These are phyloP conservation scores for Caenorhabditis becei DNA, from an alignment of 2,888 invertebrate genomes.

Conservation along the genomic window DNA sequence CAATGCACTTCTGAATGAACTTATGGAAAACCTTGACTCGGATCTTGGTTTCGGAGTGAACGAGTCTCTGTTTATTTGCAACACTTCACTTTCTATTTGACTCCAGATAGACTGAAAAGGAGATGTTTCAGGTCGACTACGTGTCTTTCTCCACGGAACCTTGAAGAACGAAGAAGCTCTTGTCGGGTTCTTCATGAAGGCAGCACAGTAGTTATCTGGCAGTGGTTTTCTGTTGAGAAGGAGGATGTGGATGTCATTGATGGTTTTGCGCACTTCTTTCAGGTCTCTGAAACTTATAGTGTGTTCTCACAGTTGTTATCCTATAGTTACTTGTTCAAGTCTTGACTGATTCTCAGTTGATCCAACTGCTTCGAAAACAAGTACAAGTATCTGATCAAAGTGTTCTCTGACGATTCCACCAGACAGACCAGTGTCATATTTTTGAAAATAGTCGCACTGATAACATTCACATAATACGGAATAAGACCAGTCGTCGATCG, in stretches of 20 bases:
- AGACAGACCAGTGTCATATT: constrained; percentile 55
- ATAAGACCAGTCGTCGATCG: constrained; percentile 50
- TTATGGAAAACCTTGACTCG: constrained; percentile 58
- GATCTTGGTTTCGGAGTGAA: constrained; percentile 44
- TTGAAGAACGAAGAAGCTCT: constrained; percentile 54
- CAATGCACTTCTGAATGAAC: constrained; percentile 49
- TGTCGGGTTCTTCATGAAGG: constrained; percentile 58
- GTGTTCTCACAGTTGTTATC: not conserved
- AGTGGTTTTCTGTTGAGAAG: constrained; percentile 41
- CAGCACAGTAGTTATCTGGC: constrained; percentile 19
- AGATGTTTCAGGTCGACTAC: not conserved
- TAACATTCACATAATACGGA: constrained; percentile 60
- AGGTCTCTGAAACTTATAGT: constrained; percentile 63
- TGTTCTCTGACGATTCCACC: constrained; percentile 55
- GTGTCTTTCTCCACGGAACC: not conserved
- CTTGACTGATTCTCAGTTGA: constrained; percentile 47
- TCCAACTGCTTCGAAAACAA: constrained; percentile 58
- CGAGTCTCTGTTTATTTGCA: constrained; percentile 33
- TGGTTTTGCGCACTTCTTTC: constrained; percentile 55
- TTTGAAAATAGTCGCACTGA: constrained; percentile 32
- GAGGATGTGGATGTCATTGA: constrained; percentile 44
- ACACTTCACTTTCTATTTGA: constrained; percentile 53
- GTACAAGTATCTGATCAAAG: constrained; percentile 55
- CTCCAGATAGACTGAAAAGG: constrained; percentile 51
- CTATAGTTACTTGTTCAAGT: constrained; percentile 43